Evolutionary conservation across 2,797 vertebrate genomes (phyloP).

Genomic region (Sebastes iracundus): DNA sequence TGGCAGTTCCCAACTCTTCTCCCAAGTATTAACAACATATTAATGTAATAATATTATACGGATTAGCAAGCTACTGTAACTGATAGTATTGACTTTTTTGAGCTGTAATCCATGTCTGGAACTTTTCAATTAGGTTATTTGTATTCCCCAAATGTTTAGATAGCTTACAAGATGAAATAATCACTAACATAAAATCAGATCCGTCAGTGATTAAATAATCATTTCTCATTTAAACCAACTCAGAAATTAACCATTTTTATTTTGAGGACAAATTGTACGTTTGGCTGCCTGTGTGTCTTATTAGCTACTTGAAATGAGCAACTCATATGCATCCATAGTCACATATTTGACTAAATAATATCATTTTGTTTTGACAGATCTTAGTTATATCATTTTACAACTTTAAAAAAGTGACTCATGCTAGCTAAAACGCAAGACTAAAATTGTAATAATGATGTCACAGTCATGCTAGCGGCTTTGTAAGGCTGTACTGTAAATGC

Average conservation of each 20-base stretch:
- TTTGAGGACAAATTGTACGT: background rate
- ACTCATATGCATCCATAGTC: no score
- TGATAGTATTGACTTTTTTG: background rate
- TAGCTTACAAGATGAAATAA: background rate
- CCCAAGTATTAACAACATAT: background rate
- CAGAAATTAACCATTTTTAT: background rate
- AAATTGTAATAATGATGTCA: no score
- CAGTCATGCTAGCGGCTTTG: no score
- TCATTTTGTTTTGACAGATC: no score
- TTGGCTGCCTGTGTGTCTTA: no score
- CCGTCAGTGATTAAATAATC: background rate
- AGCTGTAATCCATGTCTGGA: background rate
- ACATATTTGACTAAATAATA: no score
- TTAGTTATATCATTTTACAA: no score
- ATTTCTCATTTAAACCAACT: background rate
- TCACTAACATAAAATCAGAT: background rate
- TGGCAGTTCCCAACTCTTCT: background rate
- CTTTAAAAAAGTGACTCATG: no score
- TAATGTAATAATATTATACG: background rate
- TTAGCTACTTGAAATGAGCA: no score
- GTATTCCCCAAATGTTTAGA: background rate
- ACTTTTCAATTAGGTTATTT: background rate
- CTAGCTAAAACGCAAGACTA: no score
- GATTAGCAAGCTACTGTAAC: background rate
- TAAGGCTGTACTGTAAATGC: no score